Percentiles rank a stretch among this genome's conserved stretches.
Conservation (phyloP, 2,888 invertebrate species). For the Stenurella melanura region DNA sequence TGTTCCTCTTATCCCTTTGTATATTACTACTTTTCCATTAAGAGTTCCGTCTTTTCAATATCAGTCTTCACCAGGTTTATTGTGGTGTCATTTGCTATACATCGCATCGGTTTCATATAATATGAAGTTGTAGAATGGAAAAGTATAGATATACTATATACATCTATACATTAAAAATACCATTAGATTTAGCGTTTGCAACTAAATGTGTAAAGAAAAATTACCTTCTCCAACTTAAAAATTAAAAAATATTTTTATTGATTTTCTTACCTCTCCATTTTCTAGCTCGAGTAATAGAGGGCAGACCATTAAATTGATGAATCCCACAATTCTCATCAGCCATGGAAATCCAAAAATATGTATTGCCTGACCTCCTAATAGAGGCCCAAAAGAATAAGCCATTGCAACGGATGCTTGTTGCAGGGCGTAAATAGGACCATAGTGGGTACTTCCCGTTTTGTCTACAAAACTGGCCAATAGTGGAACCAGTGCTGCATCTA, state of each 20-base stretch:
- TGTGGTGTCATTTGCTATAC: too few relatives aligned
- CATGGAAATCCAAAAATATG: constrained; percentile 83
- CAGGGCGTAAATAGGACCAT: constrained; percentile 88
- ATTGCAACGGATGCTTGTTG: constrained; percentile 88
- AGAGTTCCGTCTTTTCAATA: too few relatives aligned
- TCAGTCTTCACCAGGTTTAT: too few relatives aligned
- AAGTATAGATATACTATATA: too few relatives aligned
- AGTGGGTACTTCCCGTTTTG: constrained; percentile 77
- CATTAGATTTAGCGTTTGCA: too few relatives aligned
- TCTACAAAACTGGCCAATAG: constrained; percentile 85
- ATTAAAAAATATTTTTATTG: neutral
- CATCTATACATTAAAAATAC: too few relatives aligned
- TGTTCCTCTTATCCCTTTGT: too few relatives aligned
- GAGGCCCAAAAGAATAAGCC: constrained; percentile 87
- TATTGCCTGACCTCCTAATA: constrained; percentile 83
- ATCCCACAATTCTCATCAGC: constrained; percentile 83
- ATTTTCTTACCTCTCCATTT: constrained; percentile 52
- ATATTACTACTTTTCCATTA: too few relatives aligned
- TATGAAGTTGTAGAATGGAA: too few relatives aligned
- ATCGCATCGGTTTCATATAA: too few relatives aligned
- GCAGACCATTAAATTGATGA: constrained; percentile 81
- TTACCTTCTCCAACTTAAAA: neutral
- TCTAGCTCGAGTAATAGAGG: constrained; percentile 78
- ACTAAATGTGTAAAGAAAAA: neutral
- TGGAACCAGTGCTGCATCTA: constrained; percentile 88